These are phyloP conservation scores for Gonocerus acuteangulatus DNA, from an alignment of 2,888 invertebrate species.

Conservation along the genomic window DNA sequence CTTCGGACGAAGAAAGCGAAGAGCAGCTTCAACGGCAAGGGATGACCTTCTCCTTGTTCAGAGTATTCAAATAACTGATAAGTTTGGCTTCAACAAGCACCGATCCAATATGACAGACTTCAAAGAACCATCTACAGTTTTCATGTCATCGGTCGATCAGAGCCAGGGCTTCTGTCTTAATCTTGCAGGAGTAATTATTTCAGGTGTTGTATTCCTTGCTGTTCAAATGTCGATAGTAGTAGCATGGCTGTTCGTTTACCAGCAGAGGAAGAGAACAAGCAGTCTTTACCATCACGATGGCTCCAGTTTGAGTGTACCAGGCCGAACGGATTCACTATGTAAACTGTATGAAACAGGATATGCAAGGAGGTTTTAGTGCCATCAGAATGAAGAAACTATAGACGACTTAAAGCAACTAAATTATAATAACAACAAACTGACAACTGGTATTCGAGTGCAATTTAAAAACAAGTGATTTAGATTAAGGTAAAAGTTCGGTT, in stretches of 20 bases:
- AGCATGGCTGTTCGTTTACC: conserved; percentile 83
- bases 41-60: conserved; percentile 83
- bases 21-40: conserved; percentile 43
- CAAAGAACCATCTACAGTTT: conserved; percentile 42
- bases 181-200: conserved; percentile 71
- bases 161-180: conserved; percentile 56
- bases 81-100: conserved; percentile 70
- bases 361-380: conserved; percentile 51
- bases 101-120: conserved; percentile 38
- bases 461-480: conserved; percentile 14
- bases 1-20: conserved; percentile 50
- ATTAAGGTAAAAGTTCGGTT: conserved; percentile 24
- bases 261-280: conserved; percentile 47
- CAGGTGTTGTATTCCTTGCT: conserved; percentile 75
- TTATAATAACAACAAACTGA: not conserved
- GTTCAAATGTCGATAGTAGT: conserved; percentile 80
- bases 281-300: conserved; percentile 51
- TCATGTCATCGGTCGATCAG: conserved; percentile 32
- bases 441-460: conserved; percentile 16
- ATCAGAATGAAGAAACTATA: conserved; percentile 18
- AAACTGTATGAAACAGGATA: conserved; percentile 83
- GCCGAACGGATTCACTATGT: conserved; percentile 66
- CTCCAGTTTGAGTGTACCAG: conserved; percentile 57
- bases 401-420: not conserved
- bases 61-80: conserved; percentile 86